Conservation (phyloP, 1,140 invertebrate species). For the Aphis gossypii region DNA sequence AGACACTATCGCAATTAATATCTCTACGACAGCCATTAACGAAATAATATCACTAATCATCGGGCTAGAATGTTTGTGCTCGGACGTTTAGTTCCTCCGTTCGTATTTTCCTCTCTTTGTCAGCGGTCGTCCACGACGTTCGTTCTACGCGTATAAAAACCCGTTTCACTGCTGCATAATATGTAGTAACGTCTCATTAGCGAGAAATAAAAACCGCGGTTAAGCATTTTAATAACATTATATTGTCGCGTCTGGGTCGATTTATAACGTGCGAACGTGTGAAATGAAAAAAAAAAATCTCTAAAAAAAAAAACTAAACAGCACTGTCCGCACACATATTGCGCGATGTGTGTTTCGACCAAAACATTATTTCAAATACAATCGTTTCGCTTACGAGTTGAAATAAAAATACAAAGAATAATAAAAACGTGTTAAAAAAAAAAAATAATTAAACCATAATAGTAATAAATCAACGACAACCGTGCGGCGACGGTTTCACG, state of each 20-base stretch:
- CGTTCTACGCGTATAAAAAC: neutral
- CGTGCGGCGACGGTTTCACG: neutral
- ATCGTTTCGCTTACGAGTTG: neutral
- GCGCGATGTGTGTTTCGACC: neutral
- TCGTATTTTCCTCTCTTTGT: neutral
- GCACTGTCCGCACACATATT: neutral
- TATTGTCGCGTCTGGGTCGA: neutral
- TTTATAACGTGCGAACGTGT: neutral
- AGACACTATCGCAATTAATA: neutral
- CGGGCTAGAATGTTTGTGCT: neutral
- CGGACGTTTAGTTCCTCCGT: neutral
- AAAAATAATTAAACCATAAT: slow-evolving; percentile 4
- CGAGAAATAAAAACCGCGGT: neutral
- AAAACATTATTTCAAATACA: neutral
- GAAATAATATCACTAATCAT: neutral
- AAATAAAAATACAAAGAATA: neutral
- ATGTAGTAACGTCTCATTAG: neutral
- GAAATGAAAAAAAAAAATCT: neutral
- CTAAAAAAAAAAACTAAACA: neutral
- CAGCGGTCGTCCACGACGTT: neutral
- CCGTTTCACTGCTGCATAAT: neutral
- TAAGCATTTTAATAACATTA: slow-evolving; percentile 1
- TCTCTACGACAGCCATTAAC: neutral
- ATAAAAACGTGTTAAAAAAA: neutral
- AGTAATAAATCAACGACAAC: slow-evolving; percentile 1